Percentiles rank a stretch among this genome's conserved stretches.
These are phyloP conservation scores for Cheumatopsyche charites DNA, from an alignment of 1,140 invertebrate species.

Conservation along the genomic window DNA sequence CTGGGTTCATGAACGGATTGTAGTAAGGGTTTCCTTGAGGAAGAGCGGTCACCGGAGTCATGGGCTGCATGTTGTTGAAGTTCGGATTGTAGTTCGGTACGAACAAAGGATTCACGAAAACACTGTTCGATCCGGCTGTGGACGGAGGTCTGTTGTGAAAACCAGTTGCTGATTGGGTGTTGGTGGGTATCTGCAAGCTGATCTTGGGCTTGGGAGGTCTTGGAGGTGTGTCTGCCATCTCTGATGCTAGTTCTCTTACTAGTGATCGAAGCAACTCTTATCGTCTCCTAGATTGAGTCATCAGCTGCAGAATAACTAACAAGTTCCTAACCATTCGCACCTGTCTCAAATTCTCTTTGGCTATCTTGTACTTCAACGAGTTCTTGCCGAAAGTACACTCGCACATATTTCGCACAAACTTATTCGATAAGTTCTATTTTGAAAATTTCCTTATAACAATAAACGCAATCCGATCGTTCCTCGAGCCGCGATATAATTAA, in stretches of 20 bases:
- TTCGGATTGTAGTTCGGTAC: slow-evolving; percentile 39
- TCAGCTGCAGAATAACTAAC: slow-evolving; percentile 33
- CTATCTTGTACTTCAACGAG: slow-evolving; percentile 17
- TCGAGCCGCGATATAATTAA: no score
- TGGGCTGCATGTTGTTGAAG: slow-evolving; percentile 55
- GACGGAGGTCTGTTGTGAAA: slow-evolving; percentile 55
- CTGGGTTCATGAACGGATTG: slow-evolving; percentile 67
- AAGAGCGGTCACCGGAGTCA: slow-evolving; percentile 58
- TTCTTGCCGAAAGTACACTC: slow-evolving; percentile 35
- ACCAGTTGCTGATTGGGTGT: slow-evolving; percentile 52
- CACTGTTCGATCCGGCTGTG: slow-evolving; percentile 54
- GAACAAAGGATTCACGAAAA: slow-evolving; percentile 38
- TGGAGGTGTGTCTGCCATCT: slow-evolving; percentile 44
- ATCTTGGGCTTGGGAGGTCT: slow-evolving; percentile 60
- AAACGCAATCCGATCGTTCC: no score
- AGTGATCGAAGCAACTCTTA: neutral
- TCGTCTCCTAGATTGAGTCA: slow-evolving; percentile 27
- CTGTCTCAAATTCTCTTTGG: slow-evolving; percentile 33
- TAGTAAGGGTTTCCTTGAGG: slow-evolving; percentile 58
- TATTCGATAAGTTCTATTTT: neutral
- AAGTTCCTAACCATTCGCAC: slow-evolving; percentile 38
- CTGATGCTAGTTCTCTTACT: neutral
- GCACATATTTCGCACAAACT: slow-evolving; percentile 32
- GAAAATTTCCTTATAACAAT: neutral
- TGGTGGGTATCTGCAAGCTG: slow-evolving; percentile 57